Evolutionary conservation across 2,797 vertebrate genomes (phyloP).

Genomic region (Falco concolor): DNA sequence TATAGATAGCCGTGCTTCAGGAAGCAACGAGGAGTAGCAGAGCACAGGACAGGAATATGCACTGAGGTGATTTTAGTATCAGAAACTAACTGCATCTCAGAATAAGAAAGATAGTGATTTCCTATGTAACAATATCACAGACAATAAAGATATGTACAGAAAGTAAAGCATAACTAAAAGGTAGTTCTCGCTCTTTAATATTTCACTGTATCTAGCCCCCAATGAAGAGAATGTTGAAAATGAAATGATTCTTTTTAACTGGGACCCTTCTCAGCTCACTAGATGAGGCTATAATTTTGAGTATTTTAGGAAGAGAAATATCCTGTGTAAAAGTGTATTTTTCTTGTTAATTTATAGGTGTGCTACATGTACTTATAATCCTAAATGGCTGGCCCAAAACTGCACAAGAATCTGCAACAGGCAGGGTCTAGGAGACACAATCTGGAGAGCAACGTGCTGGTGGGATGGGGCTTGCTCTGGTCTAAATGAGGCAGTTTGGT

Average conservation of each 20-base stretch:
- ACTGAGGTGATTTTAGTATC: neutral
- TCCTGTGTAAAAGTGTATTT: neutral
- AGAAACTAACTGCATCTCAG: neutral
- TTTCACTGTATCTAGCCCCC: neutral
- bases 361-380: neutral
- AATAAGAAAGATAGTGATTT: neutral
- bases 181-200: neutral
- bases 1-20: neutral
- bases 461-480: no score
- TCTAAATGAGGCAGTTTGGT: neutral
- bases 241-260: neutral
- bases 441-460: neutral
- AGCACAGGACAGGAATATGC: neutral
- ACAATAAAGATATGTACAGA: neutral
- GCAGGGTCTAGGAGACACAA: neutral
- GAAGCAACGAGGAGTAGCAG: neutral
- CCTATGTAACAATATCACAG: neutral
- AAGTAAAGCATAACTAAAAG: neutral
- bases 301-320: neutral
- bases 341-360: neutral
- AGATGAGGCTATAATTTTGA: neutral
- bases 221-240: neutral
- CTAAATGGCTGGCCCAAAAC: neutral
- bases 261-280: neutral
- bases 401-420: neutral